phyloP scores from a whole-genome alignment of 2,113 vertebrate genomes.

The Oenanthe oenanthe region DNA sequence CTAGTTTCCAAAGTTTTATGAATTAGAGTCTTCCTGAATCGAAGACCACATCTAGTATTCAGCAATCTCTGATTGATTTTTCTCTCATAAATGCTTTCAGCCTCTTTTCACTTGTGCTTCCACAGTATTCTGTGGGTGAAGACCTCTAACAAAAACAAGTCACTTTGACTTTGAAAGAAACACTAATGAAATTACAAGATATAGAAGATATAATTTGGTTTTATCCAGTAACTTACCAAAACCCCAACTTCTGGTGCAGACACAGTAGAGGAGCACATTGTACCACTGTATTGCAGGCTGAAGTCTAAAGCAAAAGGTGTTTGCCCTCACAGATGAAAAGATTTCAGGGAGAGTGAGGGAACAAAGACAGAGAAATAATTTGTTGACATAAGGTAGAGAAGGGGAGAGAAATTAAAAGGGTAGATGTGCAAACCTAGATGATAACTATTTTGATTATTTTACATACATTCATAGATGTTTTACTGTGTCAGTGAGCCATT shows the following conservation, averaged over 20 bases:
- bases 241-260: neutral
- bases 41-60: neutral
- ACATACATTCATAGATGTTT: neutral
- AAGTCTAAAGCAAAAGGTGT: neutral
- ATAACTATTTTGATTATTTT: neutral
- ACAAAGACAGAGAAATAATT: neutral
- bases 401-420: neutral
- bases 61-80: neutral
- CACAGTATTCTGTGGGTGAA: neutral
- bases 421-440: neutral
- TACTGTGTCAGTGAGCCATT: neutral
- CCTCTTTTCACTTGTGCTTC: neutral
- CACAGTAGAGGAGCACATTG: neutral
- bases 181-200: neutral
- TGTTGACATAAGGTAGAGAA: neutral
- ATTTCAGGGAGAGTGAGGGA: neutral
- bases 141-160: neutral
- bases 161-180: neutral
- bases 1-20: neutral
- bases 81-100: neutral
- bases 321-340: neutral
- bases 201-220: neutral
- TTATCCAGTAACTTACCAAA: neutral
- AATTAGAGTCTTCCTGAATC: neutral
- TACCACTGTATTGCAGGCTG: neutral